A percentile compares a stretch with the other conserved stretches of the same genome.
These are phyloP conservation scores for Sebastolobus altivelis DNA, from an alignment of 2,797 vertebrate species.

Conservation along the genomic window DNA sequence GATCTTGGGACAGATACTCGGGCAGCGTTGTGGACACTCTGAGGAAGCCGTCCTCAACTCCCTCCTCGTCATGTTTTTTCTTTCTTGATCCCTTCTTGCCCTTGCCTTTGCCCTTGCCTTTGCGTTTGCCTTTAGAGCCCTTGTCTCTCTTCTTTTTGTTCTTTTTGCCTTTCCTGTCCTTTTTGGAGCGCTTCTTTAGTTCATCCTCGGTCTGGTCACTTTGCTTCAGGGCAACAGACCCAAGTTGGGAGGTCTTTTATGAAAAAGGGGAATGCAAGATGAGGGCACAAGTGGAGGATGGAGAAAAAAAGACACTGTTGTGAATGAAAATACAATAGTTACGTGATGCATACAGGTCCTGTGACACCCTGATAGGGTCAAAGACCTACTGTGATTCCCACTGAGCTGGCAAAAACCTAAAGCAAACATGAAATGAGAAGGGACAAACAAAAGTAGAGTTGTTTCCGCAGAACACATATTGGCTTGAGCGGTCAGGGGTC, in stretches of 20 bases:
- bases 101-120: slow-evolving; percentile 61
- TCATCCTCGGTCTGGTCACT: slow-evolving; percentile 62
- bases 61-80: slow-evolving; percentile 73
- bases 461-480: slow-evolving; percentile 37
- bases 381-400: slow-evolving; percentile 33
- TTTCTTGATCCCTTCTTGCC: slow-evolving; percentile 76
- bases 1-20: slow-evolving; percentile 69
- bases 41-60: slow-evolving; percentile 75
- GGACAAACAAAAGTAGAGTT: slow-evolving; percentile 30
- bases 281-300: slow-evolving; percentile 42
- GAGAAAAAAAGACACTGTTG: slow-evolving; percentile 59
- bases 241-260: slow-evolving; percentile 68
- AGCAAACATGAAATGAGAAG: slow-evolving; percentile 44
- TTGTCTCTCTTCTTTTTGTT: slow-evolving; percentile 85
- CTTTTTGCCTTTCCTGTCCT: slow-evolving; percentile 82
- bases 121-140: slow-evolving; percentile 76
- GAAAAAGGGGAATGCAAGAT: slow-evolving; percentile 43
- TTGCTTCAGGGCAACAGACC: slow-evolving; percentile 64
- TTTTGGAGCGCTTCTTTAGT: slow-evolving; percentile 68
- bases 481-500: slow-evolving; percentile 56
- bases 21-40: slow-evolving; percentile 69
- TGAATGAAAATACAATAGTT: slow-evolving; percentile 53
- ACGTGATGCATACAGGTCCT: slow-evolving; percentile 7
- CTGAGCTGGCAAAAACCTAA: slow-evolving; percentile 37
- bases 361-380: slow-evolving; percentile 1